These are phyloP conservation scores for Melitaea athalia DNA, from an alignment of 2,888 invertebrate genomes.

Conservation along the genomic window DNA sequence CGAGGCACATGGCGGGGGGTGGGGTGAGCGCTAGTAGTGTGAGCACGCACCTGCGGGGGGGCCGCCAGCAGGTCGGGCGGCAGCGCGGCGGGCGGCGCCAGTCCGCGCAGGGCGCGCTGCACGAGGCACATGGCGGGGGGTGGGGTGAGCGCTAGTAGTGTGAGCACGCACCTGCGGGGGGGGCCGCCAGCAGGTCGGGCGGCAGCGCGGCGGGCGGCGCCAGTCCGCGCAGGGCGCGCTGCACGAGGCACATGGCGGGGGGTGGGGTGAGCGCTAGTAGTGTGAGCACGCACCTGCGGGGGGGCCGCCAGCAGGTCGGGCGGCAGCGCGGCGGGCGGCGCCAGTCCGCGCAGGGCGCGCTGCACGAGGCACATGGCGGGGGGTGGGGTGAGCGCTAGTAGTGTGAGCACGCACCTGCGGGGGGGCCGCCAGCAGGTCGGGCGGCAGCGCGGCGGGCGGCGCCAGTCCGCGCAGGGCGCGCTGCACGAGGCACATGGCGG, in stretches of 20 bases:
- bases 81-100: constrained; percentile 89
- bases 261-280: too few species aligned
- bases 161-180: too few species aligned
- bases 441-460: constrained; percentile 74
- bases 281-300: constrained; percentile 71
- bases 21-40: constrained; percentile 47
- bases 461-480: constrained; percentile 91
- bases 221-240: constrained; percentile 63
- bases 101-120: too few species aligned
- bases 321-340: constrained; percentile 90
- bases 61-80: constrained; percentile 93
- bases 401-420: too few species aligned
- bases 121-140: too few species aligned
- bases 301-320: constrained; percentile 92
- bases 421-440: constrained; percentile 92
- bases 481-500: constrained; percentile 94
- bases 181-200: constrained; percentile 94
- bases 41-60: constrained; percentile 78
- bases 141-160: too few species aligned
- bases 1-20: too few species aligned
- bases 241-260: neutral
- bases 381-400: neutral
- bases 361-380: neutral
- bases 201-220: constrained; percentile 90
- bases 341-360: too few species aligned